Conservation (phyloP, 2,113 vertebrate species). For the Rhinopomastus cyanomelas region DNA sequence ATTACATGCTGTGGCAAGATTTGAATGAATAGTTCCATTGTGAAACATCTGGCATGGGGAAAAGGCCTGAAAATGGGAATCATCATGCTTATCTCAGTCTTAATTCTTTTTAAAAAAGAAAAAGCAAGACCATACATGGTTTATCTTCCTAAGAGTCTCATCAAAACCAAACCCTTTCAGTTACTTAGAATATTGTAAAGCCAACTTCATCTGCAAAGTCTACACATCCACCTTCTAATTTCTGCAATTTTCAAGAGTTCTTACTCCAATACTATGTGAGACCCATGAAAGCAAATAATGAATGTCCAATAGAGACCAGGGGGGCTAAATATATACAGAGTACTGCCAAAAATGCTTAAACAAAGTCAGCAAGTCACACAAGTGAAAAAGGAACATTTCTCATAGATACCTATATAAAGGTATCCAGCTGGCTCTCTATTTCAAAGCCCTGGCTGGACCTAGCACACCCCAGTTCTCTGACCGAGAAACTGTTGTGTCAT, state of each 20-base stretch:
- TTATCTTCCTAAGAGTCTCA: background rate
- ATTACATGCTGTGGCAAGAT: background rate
- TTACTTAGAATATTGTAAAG: background rate
- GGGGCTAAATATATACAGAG: background rate
- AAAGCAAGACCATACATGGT: background rate
- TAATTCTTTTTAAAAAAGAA: background rate
- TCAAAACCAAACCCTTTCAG: background rate
- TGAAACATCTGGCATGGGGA: background rate
- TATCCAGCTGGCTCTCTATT: constrained; percentile 76
- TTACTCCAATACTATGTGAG: background rate
- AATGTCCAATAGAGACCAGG: background rate
- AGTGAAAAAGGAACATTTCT: background rate
- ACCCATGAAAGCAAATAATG: background rate
- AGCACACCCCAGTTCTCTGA: constrained; percentile 50
- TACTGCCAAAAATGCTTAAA: background rate
- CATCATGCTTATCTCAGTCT: background rate
- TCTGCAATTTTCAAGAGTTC: background rate
- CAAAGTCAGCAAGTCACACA: background rate
- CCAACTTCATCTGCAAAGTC: background rate
- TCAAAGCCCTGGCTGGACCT: constrained; percentile 60
- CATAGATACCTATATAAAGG: constrained; percentile 72
- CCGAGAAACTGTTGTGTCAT: constrained; percentile 44
- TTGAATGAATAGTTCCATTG: constrained; percentile 15
- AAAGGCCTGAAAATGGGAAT: background rate
- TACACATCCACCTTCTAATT: background rate